Percentiles rank a stretch among this genome's conserved stretches.
phyloP scores from a whole-genome alignment of 2,113 vertebrate species.

The Lepisosteus osseus region DNA sequence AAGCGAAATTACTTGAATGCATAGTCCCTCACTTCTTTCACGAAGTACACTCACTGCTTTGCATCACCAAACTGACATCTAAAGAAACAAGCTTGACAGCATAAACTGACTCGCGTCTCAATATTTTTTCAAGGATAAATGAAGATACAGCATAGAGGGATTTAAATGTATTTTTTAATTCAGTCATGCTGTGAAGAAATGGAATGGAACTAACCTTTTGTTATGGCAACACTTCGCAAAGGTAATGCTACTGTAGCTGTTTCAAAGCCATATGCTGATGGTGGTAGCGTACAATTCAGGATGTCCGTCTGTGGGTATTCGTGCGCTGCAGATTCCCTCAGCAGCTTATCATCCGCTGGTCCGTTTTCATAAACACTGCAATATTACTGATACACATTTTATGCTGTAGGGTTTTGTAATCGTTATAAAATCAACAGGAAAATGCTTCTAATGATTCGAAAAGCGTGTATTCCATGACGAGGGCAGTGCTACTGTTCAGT shows the following conservation, averaged over 20 bases:
- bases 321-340: slow-evolving; percentile 26
- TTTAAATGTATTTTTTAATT: slow-evolving; percentile 43
- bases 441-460: too few relatives aligned
- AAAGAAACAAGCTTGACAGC: slow-evolving; percentile 9
- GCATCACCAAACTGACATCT: slow-evolving; percentile 14
- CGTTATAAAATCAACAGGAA: too few relatives aligned
- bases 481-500: too few relatives aligned
- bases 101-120: slow-evolving; percentile 11
- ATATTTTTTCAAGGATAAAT: slow-evolving; percentile 26
- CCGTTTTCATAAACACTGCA: too few relatives aligned
- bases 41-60: slow-evolving; percentile 14
- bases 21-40: slow-evolving; percentile 13
- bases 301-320: not conserved
- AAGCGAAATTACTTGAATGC: slow-evolving; percentile 22
- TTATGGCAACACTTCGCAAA: slow-evolving; percentile 59
- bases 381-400: too few relatives aligned
- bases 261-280: slow-evolving; percentile 3
- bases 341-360: not conserved
- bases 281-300: not conserved
- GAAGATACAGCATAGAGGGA: slow-evolving; percentile 39
- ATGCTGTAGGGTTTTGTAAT: too few relatives aligned
- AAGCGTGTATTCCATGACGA: too few relatives aligned
- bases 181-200: slow-evolving; percentile 40
- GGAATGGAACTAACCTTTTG: slow-evolving; percentile 51
- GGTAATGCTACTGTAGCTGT: slow-evolving; percentile 43